phyloP scores from a whole-genome alignment of 2,113 vertebrate species.

The Myotis yumanensis region DNA sequence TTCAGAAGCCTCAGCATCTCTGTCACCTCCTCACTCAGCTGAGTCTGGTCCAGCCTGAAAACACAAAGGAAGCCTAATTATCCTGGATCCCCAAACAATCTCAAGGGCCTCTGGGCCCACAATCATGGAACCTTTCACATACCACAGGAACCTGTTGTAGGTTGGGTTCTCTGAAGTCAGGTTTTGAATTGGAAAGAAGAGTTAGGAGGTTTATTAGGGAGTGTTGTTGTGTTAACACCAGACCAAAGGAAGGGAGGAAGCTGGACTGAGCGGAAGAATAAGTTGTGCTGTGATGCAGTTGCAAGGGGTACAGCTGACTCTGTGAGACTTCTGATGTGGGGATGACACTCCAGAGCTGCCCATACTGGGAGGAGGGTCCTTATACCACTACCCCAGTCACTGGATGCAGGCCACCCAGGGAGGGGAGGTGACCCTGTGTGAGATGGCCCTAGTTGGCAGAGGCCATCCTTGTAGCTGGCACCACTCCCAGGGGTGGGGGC shows the following conservation, averaged over 20 bases:
- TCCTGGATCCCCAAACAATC: background rate
- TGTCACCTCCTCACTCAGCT: no score
- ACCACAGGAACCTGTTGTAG: background rate
- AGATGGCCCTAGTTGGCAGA: background rate
- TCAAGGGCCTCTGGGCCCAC: no score
- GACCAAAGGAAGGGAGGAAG: background rate
- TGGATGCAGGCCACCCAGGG: background rate
- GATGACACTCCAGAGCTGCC: background rate
- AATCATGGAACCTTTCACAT: no score
- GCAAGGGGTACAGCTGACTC: no score
- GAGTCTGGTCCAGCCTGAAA: no score
- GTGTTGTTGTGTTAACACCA: background rate
- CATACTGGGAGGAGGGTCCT: background rate
- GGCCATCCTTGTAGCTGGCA: fast-evolving
- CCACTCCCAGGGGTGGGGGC: no score
- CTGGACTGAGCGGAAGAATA: no score
- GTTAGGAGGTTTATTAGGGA: no score
- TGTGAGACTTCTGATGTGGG: fast-evolving
- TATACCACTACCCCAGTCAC: background rate
- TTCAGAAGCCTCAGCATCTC: no score
- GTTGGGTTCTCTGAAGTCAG: no score
- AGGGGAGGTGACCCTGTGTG: background rate
- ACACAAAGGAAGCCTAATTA: no score
- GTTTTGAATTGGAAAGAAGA: background rate
- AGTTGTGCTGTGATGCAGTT: background rate